Conservation (phyloP, 2,797 vertebrate species). For the Poeciliopsis infans region DNA sequence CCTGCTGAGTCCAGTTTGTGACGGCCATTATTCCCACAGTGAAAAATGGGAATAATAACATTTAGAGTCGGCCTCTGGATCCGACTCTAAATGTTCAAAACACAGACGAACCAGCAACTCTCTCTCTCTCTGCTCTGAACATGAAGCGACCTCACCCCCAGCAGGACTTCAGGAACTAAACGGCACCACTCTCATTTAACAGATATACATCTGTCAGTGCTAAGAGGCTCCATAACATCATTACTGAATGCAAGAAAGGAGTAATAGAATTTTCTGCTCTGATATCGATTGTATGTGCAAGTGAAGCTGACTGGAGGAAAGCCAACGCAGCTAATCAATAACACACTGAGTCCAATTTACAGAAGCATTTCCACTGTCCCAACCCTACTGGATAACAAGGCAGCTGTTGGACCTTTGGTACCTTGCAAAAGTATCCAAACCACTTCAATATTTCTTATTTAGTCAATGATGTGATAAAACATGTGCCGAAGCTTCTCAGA, state of each 20-base stretch:
- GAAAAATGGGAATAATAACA: no score
- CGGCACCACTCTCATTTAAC: constrained; percentile 37
- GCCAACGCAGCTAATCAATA: constrained; percentile 47
- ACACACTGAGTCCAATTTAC: constrained; percentile 46
- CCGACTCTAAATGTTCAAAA: constrained; percentile 17
- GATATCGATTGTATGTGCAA: constrained; percentile 60
- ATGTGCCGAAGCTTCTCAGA: not conserved
- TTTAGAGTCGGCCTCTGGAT: not conserved
- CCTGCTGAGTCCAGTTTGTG: constrained; percentile 32
- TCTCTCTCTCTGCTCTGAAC: not conserved
- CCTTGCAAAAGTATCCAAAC: not conserved
- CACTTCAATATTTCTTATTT: not conserved
- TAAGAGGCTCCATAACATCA: constrained; percentile 52
- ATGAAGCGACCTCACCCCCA: constrained; percentile 1
- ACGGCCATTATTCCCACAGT: constrained; percentile 15
- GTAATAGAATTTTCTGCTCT: constrained; percentile 54
- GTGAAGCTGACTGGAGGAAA: constrained; percentile 37
- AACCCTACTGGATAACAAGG: constrained; percentile 22
- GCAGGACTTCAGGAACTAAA: constrained; percentile 28
- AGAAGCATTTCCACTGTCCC: constrained; percentile 17
- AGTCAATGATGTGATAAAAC: not conserved
- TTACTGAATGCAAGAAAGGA: constrained; percentile 30
- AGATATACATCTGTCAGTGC: constrained; percentile 35
- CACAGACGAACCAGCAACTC: constrained; percentile 13
- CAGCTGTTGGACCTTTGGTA: not conserved